Evolutionary conservation across 2,113 vertebrate genomes (phyloP), one percentile per base, ranked within the genome.

Genomic region (Echinops telfairi): DNA sequence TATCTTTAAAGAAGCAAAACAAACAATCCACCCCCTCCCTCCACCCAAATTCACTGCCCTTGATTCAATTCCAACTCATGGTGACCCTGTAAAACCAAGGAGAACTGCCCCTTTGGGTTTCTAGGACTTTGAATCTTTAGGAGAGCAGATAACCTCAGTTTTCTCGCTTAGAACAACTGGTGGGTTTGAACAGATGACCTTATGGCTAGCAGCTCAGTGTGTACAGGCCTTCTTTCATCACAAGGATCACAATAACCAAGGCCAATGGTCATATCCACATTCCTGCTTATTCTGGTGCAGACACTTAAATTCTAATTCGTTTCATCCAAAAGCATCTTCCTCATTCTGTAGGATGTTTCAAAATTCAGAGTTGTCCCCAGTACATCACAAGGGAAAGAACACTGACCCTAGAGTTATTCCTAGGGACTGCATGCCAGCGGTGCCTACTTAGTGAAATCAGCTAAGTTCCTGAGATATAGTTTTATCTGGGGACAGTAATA

Each of bases 321-420:
- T 38, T 62, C 31, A 29, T 53, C 27, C 11, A 36, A 17, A n/a
- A 79, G 58, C 33, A 75, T 47, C 19, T 89, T 92, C n/a, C n/a
- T 53, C 68, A 89, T 62, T 88, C 6, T 82, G 40, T 19, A 68
- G 20, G 81, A 71, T 76, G 15, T 83, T 93, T 66, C 58, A 79
- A 70, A 93, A 86, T 43, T 47, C 70, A 88, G 7, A 78, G 36
- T 27, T 91, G 78, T 71, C 20, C 78, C 66, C 62, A 66, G 43
- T 38, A 85, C 60, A 77, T 68, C 70, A 64, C 40, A 83, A 95
- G 91, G 62, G 29, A 86, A 70, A 47, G 22, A 89, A 62, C 33
- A 78, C 7, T 29, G 77, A 40, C 40, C 66, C 66, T n/a, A 11
- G 43, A n/a, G 17, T 33, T 71, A 53, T 71, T 82, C 64, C 38